Percentiles rank a stretch among this genome's conserved stretches.
These are phyloP conservation scores for Rhea pennata DNA, from an alignment of 2,113 vertebrate genomes.

Conservation along the genomic window DNA sequence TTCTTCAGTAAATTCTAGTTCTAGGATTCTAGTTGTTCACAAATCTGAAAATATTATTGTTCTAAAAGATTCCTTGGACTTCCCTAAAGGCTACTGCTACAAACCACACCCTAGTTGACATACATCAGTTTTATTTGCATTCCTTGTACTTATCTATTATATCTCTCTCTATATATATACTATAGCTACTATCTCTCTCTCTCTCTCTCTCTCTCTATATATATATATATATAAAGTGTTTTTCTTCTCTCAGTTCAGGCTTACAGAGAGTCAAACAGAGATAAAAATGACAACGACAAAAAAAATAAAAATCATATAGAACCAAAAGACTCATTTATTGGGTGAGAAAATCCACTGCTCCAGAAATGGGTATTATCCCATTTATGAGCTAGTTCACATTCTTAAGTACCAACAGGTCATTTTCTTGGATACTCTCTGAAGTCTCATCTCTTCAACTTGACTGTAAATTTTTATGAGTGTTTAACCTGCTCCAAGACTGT, in stretches of 20 bases:
- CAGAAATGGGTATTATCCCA: not conserved
- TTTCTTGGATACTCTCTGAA: constrained; percentile 25
- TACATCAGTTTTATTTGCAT: not conserved
- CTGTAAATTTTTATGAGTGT: constrained; percentile 34
- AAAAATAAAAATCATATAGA: not conserved
- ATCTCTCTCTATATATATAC: no score
- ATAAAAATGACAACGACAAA: not conserved
- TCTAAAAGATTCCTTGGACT: not conserved
- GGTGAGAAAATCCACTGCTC: not conserved
- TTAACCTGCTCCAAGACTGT: constrained; percentile 34
- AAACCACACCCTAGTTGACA: not conserved
- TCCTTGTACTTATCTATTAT: not conserved
- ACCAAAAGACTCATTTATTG: not conserved
- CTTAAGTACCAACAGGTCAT: constrained; percentile 6
- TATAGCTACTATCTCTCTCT: no score
- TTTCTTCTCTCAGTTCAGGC: not conserved
- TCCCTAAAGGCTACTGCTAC: not conserved
- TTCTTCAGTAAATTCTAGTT: not conserved
- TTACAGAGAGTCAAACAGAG: not conserved
- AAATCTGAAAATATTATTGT: not conserved
- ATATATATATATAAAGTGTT: not conserved
- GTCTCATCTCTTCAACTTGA: constrained; percentile 25
- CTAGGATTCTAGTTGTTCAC: not conserved
- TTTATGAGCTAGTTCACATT: constrained; percentile 2
- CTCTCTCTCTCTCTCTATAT: no score